Evolutionary conservation across 2,888 invertebrate genomes (phyloP), one percentile per base, ranked within the genome.

Genomic region (Drosophila affinis): DNA sequence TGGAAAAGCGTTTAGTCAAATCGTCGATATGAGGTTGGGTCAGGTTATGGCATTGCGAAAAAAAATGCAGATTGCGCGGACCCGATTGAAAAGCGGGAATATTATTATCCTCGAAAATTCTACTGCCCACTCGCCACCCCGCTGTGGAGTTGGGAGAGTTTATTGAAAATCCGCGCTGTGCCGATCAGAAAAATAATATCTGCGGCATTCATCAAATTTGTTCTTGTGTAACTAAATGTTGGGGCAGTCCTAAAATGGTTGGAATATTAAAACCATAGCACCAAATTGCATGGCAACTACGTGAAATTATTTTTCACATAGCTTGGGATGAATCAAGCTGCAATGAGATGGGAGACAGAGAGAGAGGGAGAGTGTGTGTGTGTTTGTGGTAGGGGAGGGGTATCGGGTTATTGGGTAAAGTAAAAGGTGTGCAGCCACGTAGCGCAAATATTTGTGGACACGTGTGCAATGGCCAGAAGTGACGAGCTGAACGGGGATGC

Each of bases 361-460:
- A 14, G 29, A 6, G 6, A 44, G 14, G n/a, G 17, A 14, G 9
- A 39, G 44, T 3, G 34, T 21, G 21, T 21, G 3, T 21, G 21
- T 21, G 21, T 21, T 3, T 21, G 21, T 21, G 21, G 21, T 0
- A 3, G 21, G 18, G 21, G 3, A 7, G 2, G 14, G 39, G 2
- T 6, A 39, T 39, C 39, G 39, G 39, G 57, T 24, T 51, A 62
- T 65, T 70, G 74, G 71, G 62, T 60, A 51, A 70, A 59, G 53
- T 65, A 49, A 55, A 62, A 78, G 87, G 87, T 81, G 87, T 88
- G 72, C 76, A 72, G 65, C 83, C 83, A 83, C 83, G 83, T 87
- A 81, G 81, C 87, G 84, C 83, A 83, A 83, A 83, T 83, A 83
- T 83, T 83, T 83, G 83, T 83, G 79, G 74, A 87, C 88, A 88